Percentiles rank a stretch among this genome's conserved stretches.
These are phyloP conservation scores for Nomada flava DNA, from an alignment of 2,888 invertebrate species.

Conservation along the genomic window DNA sequence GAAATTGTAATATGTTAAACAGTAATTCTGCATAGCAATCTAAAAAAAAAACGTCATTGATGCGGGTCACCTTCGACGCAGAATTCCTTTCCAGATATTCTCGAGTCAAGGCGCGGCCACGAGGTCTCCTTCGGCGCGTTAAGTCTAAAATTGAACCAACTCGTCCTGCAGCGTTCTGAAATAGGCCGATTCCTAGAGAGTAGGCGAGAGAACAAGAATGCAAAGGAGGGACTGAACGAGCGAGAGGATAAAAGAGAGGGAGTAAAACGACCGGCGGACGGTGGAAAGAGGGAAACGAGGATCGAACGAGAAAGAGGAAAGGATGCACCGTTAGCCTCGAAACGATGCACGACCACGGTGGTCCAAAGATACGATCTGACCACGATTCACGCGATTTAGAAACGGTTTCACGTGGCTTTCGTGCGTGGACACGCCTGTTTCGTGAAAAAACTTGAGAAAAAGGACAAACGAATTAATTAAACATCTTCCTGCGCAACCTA, in stretches of 20 bases:
- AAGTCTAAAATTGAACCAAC: conserved; percentile 60
- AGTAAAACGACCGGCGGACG: background rate
- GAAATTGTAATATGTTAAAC: no score
- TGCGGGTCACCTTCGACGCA: conserved; percentile 29
- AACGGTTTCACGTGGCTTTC: conserved; percentile 22
- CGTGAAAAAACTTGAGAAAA: background rate
- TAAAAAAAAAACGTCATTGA: no score
- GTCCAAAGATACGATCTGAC: conserved; percentile 40
- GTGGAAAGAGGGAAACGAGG: conserved; percentile 32
- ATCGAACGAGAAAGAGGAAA: conserved; percentile 39
- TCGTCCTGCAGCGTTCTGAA: conserved; percentile 62
- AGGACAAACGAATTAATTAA: no score
- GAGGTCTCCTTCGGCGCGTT: conserved; percentile 50
- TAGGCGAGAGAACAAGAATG: conserved; percentile 28
- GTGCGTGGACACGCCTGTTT: conserved; percentile 1
- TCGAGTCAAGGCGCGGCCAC: conserved; percentile 30
- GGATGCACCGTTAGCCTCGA: conserved; percentile 73
- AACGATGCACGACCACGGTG: conserved; percentile 62
- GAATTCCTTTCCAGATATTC: conserved; percentile 26
- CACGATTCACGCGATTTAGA: conserved; percentile 49
- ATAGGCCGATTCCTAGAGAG: conserved; percentile 72
- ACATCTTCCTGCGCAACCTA: no score
- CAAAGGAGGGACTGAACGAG: conserved; percentile 42
- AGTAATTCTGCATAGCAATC: no score
- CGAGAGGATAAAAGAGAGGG: conserved; percentile 27